Evolutionary conservation across 92 coral and sea anemone genomes (phyloP), one percentile per base, ranked within the genome.

Genomic region (Zoanthus sansibaricus): DNA sequence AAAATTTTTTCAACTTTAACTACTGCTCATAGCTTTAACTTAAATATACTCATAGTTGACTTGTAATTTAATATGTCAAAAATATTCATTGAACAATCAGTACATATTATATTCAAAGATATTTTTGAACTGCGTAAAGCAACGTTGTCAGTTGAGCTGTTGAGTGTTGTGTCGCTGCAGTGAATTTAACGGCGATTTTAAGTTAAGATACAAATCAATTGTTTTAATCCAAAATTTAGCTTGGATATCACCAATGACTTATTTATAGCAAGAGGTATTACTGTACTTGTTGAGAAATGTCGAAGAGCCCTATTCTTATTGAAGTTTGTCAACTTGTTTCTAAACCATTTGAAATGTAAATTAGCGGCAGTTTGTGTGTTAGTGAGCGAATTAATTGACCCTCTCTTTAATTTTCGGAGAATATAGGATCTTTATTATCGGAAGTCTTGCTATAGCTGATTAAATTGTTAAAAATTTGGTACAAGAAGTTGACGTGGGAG

Each of bases 131-230:
- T 17, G 69, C 25, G 32, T 82, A 87, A 86, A 87, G 89, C 92
- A 72, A 87, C 87, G 92, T 88, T 88, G 88, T 88, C 91, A 70
- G 88, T 90, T 88, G 89, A 47, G 86, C 82, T 90, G 86, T 90
- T 87, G 25, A 25, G 25, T 90, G 86, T 86, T 90, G 78, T 64
- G 33, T 71, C 68, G 49, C 8, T 71, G 68, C 31, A 9, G 75
- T 64, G 21, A 61, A 20, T 64, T 67, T 67, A 18, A 18, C 75
- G 20, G 49, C 66, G 56, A 67, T 45, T 59, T 47, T 37, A 48
- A 66, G 18, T 66, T 80, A 66, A 69, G 85, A 20, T 80, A 55
- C 46, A 21, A 64, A 11, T 61, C n/a, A 17, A 37, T 79, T 14
- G 48, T 45, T 32, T 9, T 74, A 78, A 91, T 83, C 76, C 16